Percentiles rank a stretch among this genome's conserved stretches.
Evolutionary conservation across 2,797 vertebrate species (phyloP).

Genomic region (Scarus forsteni): DNA sequence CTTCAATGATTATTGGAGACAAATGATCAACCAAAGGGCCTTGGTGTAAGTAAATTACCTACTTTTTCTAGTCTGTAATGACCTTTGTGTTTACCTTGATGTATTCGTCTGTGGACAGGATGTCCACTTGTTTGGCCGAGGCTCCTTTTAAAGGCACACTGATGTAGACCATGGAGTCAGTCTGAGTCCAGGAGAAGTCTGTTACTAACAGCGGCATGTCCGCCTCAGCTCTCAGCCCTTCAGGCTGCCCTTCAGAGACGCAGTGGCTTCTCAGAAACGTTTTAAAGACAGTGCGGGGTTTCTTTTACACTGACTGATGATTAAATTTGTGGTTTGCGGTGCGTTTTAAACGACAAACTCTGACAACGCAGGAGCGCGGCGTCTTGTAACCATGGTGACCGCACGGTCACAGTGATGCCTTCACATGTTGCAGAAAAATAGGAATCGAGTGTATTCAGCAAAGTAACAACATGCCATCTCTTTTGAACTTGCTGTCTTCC

Average conservation of each 20-base stretch:
- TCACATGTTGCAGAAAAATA: not conserved
- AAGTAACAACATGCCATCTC: no score
- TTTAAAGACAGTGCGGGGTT: not conserved
- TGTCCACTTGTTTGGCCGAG: constrained; percentile 70
- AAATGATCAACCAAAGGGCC: no score
- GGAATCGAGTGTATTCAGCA: rapidly evolving
- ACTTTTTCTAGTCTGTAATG: no score
- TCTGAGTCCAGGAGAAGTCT: constrained; percentile 90
- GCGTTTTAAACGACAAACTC: no score
- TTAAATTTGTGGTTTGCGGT: no score
- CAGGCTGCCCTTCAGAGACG: no score
- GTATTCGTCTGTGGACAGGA: constrained; percentile 89
- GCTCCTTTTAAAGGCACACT: constrained; percentile 87
- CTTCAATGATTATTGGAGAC: no score
- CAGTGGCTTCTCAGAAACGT: not conserved
- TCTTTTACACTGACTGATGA: not conserved
- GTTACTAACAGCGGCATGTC: constrained; percentile 85
- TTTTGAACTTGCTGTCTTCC: no score
- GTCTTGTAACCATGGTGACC: constrained; percentile 48
- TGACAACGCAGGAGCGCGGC: not conserved
- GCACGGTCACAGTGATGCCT: not conserved
- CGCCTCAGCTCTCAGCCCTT: no score
- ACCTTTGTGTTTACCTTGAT: constrained; percentile 86
- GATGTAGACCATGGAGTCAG: constrained; percentile 78
- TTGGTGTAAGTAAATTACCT: no score